These are phyloP conservation scores for Hemicentrotus pulcherrimus DNA, from an alignment of 35 echinoderm and acorn worm species.

Conservation along the genomic window DNA sequence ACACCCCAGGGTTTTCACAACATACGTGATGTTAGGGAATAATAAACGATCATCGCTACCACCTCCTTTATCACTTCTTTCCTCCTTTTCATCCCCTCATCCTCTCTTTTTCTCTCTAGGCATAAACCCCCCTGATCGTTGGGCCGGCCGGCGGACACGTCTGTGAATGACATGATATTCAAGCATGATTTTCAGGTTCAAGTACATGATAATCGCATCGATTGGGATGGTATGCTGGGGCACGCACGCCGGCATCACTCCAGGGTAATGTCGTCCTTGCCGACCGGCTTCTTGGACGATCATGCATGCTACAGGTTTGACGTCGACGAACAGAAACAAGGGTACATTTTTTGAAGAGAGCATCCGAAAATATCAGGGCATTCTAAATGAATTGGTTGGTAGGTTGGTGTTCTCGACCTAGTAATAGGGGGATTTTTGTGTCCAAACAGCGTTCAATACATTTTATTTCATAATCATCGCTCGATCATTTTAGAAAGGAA, in stretches of 20 bases:
- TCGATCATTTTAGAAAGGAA: no score
- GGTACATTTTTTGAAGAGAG: not conserved
- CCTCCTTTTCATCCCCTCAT: not conserved
- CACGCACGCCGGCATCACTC: not conserved
- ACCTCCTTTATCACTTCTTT: not conserved
- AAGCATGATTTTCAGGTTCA: slow-evolving; percentile 27
- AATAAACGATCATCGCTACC: not conserved
- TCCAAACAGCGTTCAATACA: no score
- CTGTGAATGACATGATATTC: slow-evolving; percentile 32
- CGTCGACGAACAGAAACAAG: not conserved
- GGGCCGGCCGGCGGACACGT: not conserved
- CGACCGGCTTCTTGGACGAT: not conserved
- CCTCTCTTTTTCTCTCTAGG: not conserved
- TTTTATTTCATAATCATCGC: no score
- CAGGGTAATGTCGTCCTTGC: not conserved
- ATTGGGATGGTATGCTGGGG: not conserved
- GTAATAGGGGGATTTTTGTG: no score
- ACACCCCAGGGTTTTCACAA: slow-evolving; percentile 26
- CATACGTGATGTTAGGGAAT: not conserved
- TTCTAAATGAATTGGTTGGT: not conserved
- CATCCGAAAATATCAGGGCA: not conserved
- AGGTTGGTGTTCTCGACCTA: not conserved
- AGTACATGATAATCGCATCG: not conserved
- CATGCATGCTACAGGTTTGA: not conserved
- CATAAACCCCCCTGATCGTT: not conserved